Conservation (phyloP, 2,888 invertebrate genomes). For the Timandra comae region DNA sequence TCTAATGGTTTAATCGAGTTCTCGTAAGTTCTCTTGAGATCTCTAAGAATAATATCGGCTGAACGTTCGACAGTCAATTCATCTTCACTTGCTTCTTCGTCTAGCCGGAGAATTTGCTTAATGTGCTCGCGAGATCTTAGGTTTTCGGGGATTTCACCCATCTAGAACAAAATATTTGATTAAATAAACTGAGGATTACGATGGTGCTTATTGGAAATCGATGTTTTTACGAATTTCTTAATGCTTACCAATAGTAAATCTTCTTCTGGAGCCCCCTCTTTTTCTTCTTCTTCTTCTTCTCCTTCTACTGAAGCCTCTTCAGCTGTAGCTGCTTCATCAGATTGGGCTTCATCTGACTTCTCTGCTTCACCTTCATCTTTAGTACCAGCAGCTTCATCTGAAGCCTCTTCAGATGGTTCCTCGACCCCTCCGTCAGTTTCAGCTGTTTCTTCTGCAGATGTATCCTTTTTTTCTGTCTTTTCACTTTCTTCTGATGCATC, state of each 20-base stretch:
- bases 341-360: conserved; percentile 29
- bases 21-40: conserved; percentile 90
- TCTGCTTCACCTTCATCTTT: conserved; percentile 28
- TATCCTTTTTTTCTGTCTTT: conserved; percentile 42
- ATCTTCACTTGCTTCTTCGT: conserved; percentile 83
- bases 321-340: conserved; percentile 32
- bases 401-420: conserved; percentile 19
- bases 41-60: conserved; percentile 86
- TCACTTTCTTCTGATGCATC: conserved; percentile 27
- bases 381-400: conserved; percentile 31
- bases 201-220: too few relatives aligned
- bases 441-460: conserved; percentile 28
- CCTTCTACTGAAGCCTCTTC: conserved; percentile 24
- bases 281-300: conserved; percentile 38
- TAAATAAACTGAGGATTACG: too few relatives aligned
- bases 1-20: conserved; percentile 93
- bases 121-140: conserved; percentile 88
- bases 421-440: conserved; percentile 28
- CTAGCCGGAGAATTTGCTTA: conserved; percentile 85
- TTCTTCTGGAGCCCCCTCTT: conserved; percentile 78
- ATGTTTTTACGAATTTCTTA: too few relatives aligned
- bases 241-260: conserved; percentile 77
- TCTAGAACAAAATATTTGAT: too few relatives aligned
- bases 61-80: conserved; percentile 84
- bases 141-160: conserved; percentile 85